Conservation (phyloP, 2,113 vertebrate genomes). For the Anarrhichthys ocellatus region DNA sequence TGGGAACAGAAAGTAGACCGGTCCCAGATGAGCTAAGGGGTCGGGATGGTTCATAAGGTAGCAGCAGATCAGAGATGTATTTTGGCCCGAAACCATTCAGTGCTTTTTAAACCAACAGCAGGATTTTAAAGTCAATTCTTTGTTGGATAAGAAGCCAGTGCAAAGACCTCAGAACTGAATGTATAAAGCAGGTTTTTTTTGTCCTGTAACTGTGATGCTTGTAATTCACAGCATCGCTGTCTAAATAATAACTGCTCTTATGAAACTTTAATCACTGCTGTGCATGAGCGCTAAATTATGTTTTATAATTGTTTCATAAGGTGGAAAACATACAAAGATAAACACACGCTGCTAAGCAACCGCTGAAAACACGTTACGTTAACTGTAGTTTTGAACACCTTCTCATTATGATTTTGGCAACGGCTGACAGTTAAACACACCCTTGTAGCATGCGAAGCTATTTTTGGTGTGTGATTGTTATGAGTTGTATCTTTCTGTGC, state of each 20-base stretch:
- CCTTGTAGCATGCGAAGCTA: slow-evolving; percentile 15
- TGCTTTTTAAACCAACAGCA: too few relatives aligned
- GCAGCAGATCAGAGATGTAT: too few relatives aligned
- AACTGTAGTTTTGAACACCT: slow-evolving; percentile 28
- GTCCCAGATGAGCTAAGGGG: too few relatives aligned
- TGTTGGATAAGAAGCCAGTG: too few relatives aligned
- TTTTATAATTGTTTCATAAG: slow-evolving; percentile 55
- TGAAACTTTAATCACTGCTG: slow-evolving; percentile 61
- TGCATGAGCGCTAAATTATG: slow-evolving; percentile 34
- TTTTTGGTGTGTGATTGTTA: slow-evolving; percentile 1
- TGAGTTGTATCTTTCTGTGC: background rate
- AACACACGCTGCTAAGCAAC: slow-evolving; percentile 53
- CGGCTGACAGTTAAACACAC: slow-evolving; percentile 25
- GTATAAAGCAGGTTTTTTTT: slow-evolving; percentile 10
- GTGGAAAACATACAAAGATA: slow-evolving; percentile 27
- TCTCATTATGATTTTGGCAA: slow-evolving; percentile 47
- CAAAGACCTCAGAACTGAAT: too few relatives aligned
- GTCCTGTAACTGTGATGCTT: slow-evolving; percentile 10
- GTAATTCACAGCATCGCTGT: slow-evolving; percentile 36
- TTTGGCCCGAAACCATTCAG: too few relatives aligned
- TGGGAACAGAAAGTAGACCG: too few relatives aligned
- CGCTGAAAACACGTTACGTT: slow-evolving; percentile 18
- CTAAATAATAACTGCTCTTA: slow-evolving; percentile 34
- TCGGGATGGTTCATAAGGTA: too few relatives aligned
- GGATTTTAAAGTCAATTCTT: too few relatives aligned